These are phyloP conservation scores for Anser brachyrhynchus DNA, from an alignment of 2,113 vertebrate species.

Conservation along the genomic window DNA sequence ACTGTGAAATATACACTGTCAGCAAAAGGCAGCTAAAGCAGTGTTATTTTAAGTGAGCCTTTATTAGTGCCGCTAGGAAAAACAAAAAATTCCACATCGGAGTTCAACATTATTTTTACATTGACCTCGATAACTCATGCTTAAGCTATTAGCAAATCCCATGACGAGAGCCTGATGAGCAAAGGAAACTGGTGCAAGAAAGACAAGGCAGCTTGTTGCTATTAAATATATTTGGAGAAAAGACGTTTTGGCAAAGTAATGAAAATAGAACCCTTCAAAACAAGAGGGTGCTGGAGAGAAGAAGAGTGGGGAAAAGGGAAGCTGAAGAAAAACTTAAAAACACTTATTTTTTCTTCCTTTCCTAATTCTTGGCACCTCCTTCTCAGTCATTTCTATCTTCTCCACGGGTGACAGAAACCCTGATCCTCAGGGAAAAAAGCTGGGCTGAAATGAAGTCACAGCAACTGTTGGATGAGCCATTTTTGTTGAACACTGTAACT, in stretches of 20 bases:
- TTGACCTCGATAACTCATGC: neutral
- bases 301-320: neutral
- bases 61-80: neutral
- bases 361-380: neutral
- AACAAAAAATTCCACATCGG: neutral
- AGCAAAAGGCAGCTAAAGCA: neutral
- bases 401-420: neutral
- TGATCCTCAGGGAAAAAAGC: neutral
- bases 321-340: neutral
- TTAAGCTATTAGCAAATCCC: neutral
- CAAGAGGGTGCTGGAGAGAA: neutral
- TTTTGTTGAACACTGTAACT: rapidly evolving
- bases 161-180: neutral
- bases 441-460: rapidly evolving
- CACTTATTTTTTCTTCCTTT: neutral
- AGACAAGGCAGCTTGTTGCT: neutral
- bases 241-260: neutral
- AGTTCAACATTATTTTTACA: neutral
- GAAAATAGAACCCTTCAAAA: neutral
- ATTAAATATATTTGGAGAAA: neutral
- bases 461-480: neutral
- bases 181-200: neutral
- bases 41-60: neutral
- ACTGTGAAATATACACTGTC: neutral
- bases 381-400: neutral